Conservation (phyloP, 2,888 invertebrate species). For the Gonocerus acuteangulatus region DNA sequence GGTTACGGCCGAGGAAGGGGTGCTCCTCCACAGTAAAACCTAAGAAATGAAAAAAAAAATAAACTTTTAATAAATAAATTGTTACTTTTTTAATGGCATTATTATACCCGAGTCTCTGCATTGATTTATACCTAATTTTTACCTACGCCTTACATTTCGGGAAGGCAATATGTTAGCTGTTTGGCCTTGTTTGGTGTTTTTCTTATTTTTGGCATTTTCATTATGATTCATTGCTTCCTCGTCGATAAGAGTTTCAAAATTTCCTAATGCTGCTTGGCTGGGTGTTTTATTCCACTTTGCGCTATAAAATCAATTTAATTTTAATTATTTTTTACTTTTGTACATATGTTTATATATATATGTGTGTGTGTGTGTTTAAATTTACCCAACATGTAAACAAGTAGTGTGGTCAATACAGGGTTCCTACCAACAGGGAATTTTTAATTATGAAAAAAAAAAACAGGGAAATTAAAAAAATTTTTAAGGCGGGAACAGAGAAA, state of each 20-base stretch:
- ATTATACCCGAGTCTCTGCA: not conserved
- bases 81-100: slow-evolving; percentile 33
- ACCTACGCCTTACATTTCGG: slow-evolving; percentile 17
- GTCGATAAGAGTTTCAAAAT: slow-evolving; percentile 76
- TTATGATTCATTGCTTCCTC: slow-evolving; percentile 52
- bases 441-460: too few relatives aligned
- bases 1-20: slow-evolving; percentile 69
- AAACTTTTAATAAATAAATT: slow-evolving; percentile 21
- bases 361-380: too few relatives aligned
- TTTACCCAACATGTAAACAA: slow-evolving; percentile 6
- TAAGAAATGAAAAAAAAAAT: slow-evolving; percentile 32
- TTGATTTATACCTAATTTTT: not conserved
- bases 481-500: too few relatives aligned
- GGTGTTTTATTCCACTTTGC: slow-evolving; percentile 82
- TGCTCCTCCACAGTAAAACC: slow-evolving; percentile 51
- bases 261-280: slow-evolving; percentile 62
- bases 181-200: slow-evolving; percentile 18
- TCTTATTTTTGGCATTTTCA: slow-evolving; percentile 27
- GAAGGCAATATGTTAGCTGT: slow-evolving; percentile 8
- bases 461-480: too few relatives aligned
- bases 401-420: too few relatives aligned
- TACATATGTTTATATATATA: too few relatives aligned
- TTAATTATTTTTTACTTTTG: slow-evolving; percentile 29
- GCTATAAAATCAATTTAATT: slow-evolving; percentile 43
- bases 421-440: too few relatives aligned